A percentile compares a stretch with the other conserved stretches of the same genome.
Conservation (phyloP, 2,888 invertebrate genomes). For the Andrena bucephala region DNA sequence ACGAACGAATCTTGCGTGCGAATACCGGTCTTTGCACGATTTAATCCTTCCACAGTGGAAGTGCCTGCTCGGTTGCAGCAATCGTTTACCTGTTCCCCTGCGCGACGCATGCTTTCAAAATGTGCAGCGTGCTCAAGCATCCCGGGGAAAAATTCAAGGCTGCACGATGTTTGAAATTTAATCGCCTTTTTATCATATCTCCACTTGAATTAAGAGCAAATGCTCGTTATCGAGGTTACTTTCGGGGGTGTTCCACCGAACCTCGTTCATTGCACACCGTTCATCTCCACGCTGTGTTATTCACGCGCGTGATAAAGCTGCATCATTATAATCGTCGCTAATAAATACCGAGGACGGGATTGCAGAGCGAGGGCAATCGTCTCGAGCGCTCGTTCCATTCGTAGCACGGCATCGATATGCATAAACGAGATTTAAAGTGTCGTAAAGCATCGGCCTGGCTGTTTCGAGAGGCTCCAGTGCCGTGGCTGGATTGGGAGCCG, state of each 20-base stretch:
- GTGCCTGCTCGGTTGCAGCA: no score
- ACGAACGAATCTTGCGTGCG: no score
- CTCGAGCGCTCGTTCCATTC: background rate
- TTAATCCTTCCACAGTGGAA: no score
- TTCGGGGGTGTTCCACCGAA: background rate
- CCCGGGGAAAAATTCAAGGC: no score
- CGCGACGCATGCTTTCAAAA: no score
- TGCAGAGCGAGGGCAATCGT: constrained; percentile 12
- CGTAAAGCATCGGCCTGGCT: constrained; percentile 40
- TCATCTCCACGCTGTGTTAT: background rate
- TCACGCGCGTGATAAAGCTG: background rate
- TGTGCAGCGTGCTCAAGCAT: no score
- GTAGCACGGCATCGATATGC: constrained; percentile 1
- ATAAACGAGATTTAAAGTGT: constrained; percentile 39
- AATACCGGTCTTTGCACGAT: no score
- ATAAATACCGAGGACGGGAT: constrained; percentile 10
- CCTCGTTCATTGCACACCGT: background rate
- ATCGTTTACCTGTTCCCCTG: no score
- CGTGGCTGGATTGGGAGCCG: background rate
- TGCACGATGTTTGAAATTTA: no score
- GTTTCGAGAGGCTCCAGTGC: constrained; percentile 15
- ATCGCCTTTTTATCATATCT: no score
- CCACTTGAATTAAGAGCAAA: background rate
- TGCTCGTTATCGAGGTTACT: background rate
- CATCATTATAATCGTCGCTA: constrained; percentile 3